Base-by-base conservation (phyloP, 2,113 vertebrate genomes). In the Meleagris gallopavo region DNA sequence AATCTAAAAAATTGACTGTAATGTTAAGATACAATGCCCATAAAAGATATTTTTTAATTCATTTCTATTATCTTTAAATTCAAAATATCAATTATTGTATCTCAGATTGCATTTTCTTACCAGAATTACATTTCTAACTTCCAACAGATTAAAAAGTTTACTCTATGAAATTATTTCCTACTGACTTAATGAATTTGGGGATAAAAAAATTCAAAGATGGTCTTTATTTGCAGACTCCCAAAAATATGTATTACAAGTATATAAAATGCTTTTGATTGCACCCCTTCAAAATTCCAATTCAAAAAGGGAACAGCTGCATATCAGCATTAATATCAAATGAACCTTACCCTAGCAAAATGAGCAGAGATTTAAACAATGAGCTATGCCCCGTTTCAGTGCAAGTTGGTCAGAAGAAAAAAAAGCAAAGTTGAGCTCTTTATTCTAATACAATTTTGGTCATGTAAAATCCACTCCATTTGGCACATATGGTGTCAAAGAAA, bases 131-230 rank as follows among this genome's bases (percentile, higher is more conserved):
- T 29, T 22, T 8, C 34, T 66, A 57, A 55, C 38, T 91, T 91
- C 45, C 32, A 27, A 13, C 36, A 81, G 29, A 84, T 75, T 64
- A 55, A 81, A 76, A 90, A 3, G 22, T 64, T 82, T 86, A 50
- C 50, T 84, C 64, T 86, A 30, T 9, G 88, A 58, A 89, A 84
- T 11, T 94, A 6, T 92, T 86, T 92, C 81, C 43, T 79, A 24
- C 40, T 48, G 13, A 9, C 73, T 93, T 89, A 58, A 62, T 86
- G n/a, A 48, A 91, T 79, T 88, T 83, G 30, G 30, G 9, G 30
- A 54, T 54, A 70, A 61, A 38, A 40, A 65, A 75, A 85, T 69
- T 72, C 15, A 79, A 82, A 84, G n/a, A 46, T 36, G 10, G 7
- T 24, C 29, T 65, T 86, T 84, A 32, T 72, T 89, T 25, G 74